Conservation (phyloP, 2,888 invertebrate genomes). For the Notodonta ziczac region DNA sequence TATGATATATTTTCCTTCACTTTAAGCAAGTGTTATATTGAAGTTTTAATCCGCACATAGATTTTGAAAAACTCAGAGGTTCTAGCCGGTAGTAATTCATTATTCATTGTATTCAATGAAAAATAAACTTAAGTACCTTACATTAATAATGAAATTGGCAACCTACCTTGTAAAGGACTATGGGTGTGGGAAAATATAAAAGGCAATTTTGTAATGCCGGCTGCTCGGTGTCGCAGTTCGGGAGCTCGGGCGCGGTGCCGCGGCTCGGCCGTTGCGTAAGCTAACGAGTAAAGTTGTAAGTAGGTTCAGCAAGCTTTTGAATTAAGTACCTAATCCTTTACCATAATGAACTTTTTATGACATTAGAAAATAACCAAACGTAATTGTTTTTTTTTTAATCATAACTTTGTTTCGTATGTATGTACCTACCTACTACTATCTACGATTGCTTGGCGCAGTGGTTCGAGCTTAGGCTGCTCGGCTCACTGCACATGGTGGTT, state of each 20-base stretch:
- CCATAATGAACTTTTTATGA: slow-evolving; percentile 30
- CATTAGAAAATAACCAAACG: slow-evolving; percentile 14
- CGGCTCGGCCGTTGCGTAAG: slow-evolving; percentile 12
- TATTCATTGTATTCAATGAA: no score
- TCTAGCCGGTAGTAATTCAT: no score
- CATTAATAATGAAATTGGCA: no score
- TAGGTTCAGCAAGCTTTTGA: slow-evolving; percentile 37
- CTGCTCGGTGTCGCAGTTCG: slow-evolving; percentile 7
- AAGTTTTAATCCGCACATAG: no score
- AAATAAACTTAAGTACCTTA: no score
- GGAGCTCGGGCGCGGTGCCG: slow-evolving; percentile 30
- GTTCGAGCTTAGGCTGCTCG: no score
- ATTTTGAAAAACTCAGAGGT: no score
- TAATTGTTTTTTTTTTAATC: background rate
- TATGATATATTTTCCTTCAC: no score
- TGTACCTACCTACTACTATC: no score
- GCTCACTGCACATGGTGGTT: no score
- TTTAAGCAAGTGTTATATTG: no score
- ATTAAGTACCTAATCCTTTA: slow-evolving; percentile 35
- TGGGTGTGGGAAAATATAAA: slow-evolving; percentile 1
- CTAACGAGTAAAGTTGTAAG: slow-evolving; percentile 50
- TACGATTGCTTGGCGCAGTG: no score
- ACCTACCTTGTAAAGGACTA: background rate
- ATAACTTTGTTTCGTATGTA: background rate
- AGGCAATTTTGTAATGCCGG: slow-evolving; percentile 3